A percentile compares a stretch with the other conserved stretches of the same genome.
These are phyloP conservation scores for Hyla sarda DNA, from an alignment of 2,113 vertebrate species.

Conservation along the genomic window DNA sequence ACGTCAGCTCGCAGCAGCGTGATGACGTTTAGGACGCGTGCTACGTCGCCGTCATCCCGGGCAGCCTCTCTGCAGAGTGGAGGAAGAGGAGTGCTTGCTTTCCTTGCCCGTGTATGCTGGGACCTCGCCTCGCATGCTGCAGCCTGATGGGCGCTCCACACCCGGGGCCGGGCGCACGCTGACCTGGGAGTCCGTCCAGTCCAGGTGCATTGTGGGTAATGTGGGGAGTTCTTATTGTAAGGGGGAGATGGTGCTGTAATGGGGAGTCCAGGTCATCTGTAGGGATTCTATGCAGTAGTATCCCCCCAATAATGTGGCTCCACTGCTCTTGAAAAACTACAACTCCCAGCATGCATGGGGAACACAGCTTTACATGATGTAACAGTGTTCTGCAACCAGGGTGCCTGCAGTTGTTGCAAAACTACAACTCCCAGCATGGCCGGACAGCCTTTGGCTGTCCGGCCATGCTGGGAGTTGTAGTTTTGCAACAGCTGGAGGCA, in stretches of 20 bases:
- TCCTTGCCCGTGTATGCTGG: not conserved
- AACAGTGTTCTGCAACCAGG: no score
- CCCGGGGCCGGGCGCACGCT: constrained; percentile 4
- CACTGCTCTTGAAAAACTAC: no score
- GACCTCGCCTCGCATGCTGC: not conserved
- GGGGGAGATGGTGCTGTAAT: not conserved
- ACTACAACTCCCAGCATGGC: no score
- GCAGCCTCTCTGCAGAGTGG: not conserved
- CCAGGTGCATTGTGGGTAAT: constrained; percentile 26
- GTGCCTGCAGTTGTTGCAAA: no score
- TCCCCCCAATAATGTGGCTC: no score
- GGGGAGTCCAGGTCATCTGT: not conserved
- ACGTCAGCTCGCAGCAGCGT: not conserved
- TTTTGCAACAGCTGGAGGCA: no score
- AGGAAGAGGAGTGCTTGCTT: not conserved
- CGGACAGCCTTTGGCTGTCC: no score
- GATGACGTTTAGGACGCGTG: not conserved
- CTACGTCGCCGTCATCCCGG: not conserved
- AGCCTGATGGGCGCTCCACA: constrained; percentile 19
- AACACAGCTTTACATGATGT: no score
- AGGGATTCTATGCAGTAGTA: no score
- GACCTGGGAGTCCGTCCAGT: not conserved
- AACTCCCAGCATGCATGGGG: no score
- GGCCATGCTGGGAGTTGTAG: no score
- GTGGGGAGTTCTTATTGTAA: not conserved